A percentile compares a stretch with the other conserved stretches of the same genome.
These are phyloP conservation scores for Drepanosiphum platanoidis DNA, from an alignment of 2,888 invertebrate species.

Conservation along the genomic window DNA sequence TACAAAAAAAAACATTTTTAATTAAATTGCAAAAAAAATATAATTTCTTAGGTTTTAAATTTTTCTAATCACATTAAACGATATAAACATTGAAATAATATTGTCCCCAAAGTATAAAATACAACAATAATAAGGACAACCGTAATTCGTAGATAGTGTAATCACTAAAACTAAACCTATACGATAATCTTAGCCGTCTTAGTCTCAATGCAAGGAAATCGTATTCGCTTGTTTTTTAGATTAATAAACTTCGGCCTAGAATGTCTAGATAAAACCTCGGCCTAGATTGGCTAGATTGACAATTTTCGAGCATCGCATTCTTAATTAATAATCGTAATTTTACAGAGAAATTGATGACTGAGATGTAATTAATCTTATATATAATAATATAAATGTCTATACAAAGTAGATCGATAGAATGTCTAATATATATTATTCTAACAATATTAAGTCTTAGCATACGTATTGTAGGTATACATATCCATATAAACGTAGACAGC, in stretches of 20 bases:
- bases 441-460: neutral
- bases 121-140: too few relatives aligned
- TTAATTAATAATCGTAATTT: slow-evolving; percentile 1
- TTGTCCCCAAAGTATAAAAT: too few relatives aligned
- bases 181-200: too few relatives aligned
- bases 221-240: neutral
- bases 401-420: neutral
- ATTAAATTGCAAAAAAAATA: too few relatives aligned
- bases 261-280: neutral
- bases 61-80: too few relatives aligned
- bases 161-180: too few relatives aligned
- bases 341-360: neutral
- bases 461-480: neutral
- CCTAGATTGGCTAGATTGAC: neutral
- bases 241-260: neutral
- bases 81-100: too few relatives aligned
- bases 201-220: neutral
- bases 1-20: too few relatives aligned
- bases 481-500: neutral
- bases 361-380: neutral
- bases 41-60: too few relatives aligned
- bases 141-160: too few relatives aligned
- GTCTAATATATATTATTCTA: neutral
- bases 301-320: neutral
- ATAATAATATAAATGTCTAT: neutral